phyloP scores from a whole-genome alignment of 1,140 invertebrate genomes.

The Drosophila elegans region DNA sequence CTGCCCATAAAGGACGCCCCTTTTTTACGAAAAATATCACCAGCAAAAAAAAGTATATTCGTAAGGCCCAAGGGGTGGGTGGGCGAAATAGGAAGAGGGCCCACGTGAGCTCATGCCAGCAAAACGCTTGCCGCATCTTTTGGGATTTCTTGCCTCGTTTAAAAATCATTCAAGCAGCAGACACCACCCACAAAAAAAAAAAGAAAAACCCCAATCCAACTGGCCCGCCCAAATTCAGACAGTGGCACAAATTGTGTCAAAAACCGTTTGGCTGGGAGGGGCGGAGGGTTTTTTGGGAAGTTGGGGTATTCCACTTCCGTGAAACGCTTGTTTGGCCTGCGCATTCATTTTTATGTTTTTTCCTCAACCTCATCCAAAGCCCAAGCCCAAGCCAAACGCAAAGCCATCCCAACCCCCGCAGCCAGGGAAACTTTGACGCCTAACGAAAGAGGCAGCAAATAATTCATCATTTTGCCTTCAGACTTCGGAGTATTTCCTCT shows the following conservation, averaged over 20 bases:
- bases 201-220: no score
- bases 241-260: conserved; percentile 81
- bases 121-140: conserved; percentile 80
- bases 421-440: conserved; percentile 71
- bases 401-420: background rate
- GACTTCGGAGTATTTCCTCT: conserved; percentile 70
- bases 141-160: conserved; percentile 83
- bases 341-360: conserved; percentile 79
- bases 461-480: conserved; percentile 81
- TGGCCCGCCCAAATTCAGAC: conserved; percentile 46
- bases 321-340: conserved; percentile 67
- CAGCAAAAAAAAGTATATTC: conserved; percentile 39
- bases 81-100: conserved; percentile 12
- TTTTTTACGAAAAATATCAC: conserved; percentile 59
- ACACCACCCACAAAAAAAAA: conserved; percentile 47
- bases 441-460: conserved; percentile 81
- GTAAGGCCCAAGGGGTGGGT: conserved; percentile 24
- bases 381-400: conserved; percentile 9
- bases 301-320: conserved; percentile 49
- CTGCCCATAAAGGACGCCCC: conserved; percentile 60
- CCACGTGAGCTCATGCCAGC: conserved; percentile 73
- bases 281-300: conserved; percentile 8
- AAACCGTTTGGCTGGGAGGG: conserved; percentile 58
- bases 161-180: conserved; percentile 83
- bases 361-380: conserved; percentile 32